Conservation (phyloP, 2,888 invertebrate species). For the Brachyopa scutellaris region DNA sequence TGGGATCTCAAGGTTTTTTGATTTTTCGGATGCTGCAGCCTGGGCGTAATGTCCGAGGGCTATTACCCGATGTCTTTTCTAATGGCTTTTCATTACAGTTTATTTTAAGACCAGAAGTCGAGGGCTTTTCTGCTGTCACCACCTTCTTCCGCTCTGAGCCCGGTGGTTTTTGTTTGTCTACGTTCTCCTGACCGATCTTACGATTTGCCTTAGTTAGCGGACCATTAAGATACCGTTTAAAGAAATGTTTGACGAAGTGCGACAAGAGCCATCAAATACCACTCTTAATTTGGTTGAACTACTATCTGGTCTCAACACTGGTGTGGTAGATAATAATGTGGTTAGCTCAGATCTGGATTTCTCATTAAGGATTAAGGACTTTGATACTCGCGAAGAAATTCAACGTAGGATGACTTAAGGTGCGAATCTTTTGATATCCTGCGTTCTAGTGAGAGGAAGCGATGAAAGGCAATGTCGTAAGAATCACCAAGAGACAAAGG, state of each 20-base stretch:
- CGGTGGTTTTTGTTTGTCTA: no score
- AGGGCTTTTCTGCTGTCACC: no score
- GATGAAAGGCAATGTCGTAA: not conserved
- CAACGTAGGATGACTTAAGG: not conserved
- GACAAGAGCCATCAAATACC: no score
- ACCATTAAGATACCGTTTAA: slow-evolving; percentile 64
- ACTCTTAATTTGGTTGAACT: slow-evolving; percentile 49
- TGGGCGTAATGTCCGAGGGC: no score
- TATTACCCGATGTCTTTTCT: no score
- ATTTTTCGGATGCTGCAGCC: no score
- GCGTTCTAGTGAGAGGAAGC: not conserved
- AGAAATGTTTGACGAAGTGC: slow-evolving; percentile 46
- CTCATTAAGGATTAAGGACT: not conserved
- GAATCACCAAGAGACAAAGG: not conserved
- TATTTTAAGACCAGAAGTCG: no score
- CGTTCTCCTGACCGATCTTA: no score
- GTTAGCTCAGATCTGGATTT: not conserved
- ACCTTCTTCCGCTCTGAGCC: no score
- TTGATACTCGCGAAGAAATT: not conserved
- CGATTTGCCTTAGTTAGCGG: no score
- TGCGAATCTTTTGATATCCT: not conserved
- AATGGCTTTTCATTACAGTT: no score
- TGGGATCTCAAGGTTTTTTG: no score
- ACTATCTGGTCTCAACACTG: slow-evolving; percentile 24
- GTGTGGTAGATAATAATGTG: not conserved